Evolutionary conservation across 2,888 invertebrate genomes (phyloP), one percentile per base, ranked within the genome.

Genomic region (Watsonalla binaria): DNA sequence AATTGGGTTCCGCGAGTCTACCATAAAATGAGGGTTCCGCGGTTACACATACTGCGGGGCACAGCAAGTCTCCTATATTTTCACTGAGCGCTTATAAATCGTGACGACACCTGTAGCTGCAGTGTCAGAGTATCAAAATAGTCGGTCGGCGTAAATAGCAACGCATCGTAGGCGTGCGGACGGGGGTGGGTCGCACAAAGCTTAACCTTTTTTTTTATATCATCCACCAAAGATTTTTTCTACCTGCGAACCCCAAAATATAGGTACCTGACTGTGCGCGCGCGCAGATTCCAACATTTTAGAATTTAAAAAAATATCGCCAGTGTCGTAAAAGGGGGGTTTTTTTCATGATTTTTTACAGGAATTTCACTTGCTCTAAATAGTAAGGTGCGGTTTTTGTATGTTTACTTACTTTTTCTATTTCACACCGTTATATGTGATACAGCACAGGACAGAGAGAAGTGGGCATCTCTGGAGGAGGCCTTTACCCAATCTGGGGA

Each of bases 131-230:
- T 64, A 72, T 67, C 72, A 75, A 75, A 54, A 63, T 49, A 35
- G 11, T 46, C 54, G 5, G n/a, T 64, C 64, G 45, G 11, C 51
- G 60, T 69, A 68, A 51, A 63, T 65, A 68, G 67, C 72, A 73
- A 78, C 68, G 76, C 76, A 78, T 82, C 79, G 89, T 89, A 78
- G 88, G 86, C 84, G 86, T 78, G 74, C 65, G 69, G 64, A 71
- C 66, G 71, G 76, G 88, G 88, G 89, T 86, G 85, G 84, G 78
- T 88, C 84, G 85, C 86, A 86, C 82, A 86, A 83, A 80, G 78
- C 74, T 70, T 70, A 76, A 81, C 84, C 80, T 85, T 88, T 90
- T 84, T 86, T 90, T 84, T 77, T 59, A 73, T 74, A 73, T 74
- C 78, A 80, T 80, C 79, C 75, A 79, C 78, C 66, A 78, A 76